Evolutionary conservation across 2,797 vertebrate species (phyloP).

Genomic region (Eidolon dupreanum): DNA sequence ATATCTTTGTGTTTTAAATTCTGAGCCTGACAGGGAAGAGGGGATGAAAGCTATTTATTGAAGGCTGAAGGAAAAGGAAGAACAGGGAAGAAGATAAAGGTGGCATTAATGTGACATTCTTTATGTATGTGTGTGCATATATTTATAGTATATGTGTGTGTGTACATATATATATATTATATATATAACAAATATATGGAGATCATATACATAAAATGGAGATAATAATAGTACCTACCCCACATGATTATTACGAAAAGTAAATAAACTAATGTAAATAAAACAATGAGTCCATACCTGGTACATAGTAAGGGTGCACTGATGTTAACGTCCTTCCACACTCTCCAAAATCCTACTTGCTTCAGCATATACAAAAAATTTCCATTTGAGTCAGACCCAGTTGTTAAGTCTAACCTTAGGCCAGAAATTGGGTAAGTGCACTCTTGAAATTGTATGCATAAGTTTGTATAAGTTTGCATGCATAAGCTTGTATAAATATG

Average conservation of each 20-base stretch:
- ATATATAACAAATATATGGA: not conserved
- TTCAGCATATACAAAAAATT: slow-evolving; percentile 25
- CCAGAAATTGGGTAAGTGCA: not conserved
- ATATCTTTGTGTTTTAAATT: slow-evolving; percentile 29
- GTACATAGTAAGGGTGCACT: not conserved
- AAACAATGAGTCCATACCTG: not conserved
- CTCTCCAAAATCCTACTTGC: not conserved
- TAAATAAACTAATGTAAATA: not conserved
- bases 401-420: not conserved
- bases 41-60: not conserved
- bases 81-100: not conserved
- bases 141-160: not conserved
- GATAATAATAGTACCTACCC: not conserved
- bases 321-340: not conserved
- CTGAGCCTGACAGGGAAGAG: not conserved
- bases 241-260: not conserved
- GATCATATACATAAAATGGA: not conserved
- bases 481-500: slow-evolving; percentile 12
- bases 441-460: not conserved
- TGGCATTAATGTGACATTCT: not conserved
- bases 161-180: not conserved
- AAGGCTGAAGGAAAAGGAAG: not conserved
- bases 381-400: not conserved
- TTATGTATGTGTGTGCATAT: not conserved
- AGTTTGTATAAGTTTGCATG: slow-evolving; percentile 6